Evolutionary conservation across 2,113 vertebrate genomes (phyloP), one percentile per base, ranked within the genome.

Genomic region (Brachyhypopomus occidentalis): DNA sequence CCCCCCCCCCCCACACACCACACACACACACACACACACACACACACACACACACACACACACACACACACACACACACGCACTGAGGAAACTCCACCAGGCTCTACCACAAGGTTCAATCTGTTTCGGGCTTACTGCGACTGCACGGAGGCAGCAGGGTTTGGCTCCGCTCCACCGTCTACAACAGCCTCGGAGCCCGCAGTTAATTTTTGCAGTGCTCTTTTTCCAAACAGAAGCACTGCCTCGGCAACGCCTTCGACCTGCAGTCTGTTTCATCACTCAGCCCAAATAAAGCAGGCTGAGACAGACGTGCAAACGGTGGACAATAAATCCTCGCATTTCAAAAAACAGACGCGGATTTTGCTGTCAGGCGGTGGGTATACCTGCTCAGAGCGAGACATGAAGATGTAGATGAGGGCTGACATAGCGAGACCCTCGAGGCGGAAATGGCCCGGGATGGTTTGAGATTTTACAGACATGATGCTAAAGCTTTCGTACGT

Each of bases 41-140:
- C 78, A 85, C 36, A 77, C n/a, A n/a, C 60, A 72, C 78, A 86
- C 41, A 78, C 60, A 72, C 78, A 85, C 36, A 77, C n/a, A n/a
- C n/a, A n/a, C n/a, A n/a, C n/a, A n/a, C n/a, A n/a, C n/a, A n/a
- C 60, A 72, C 78, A 86, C 41, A 78, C 60, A 72, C 78, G 86
- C 36, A 77, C n/a, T 81, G 72, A 79, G 82, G 77, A 79, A 83
- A 72, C 87, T 75, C 71, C 71, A 67, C 58, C 34, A 66, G 74
- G 78, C 58, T 34, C 69, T 27, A 66, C 80, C 38, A n/a, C 78
- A 75, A 71, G 14, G 55, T 79, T 79, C 30, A 72, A 45, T 75
- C 55, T 41, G 23, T 74, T 67, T 64, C 52, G 70, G 69, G 56
- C 25, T 55, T 60, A 71, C 62, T 59, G 66, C 41, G 63, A 75